These are phyloP conservation scores for Caracal caracal DNA, from an alignment of 2,113 vertebrate genomes.

Conservation along the genomic window DNA sequence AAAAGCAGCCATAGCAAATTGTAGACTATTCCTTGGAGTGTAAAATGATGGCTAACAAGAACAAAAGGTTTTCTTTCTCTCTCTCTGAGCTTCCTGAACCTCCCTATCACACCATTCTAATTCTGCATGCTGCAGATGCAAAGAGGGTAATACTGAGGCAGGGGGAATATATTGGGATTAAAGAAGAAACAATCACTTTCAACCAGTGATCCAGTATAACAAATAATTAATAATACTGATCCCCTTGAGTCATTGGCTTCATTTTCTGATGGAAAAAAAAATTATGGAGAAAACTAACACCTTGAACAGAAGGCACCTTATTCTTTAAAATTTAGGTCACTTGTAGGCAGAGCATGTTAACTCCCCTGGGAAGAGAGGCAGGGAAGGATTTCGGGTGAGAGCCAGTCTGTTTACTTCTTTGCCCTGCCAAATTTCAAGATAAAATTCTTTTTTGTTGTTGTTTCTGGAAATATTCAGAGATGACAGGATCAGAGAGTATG, in stretches of 20 bases:
- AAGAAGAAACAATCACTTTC: background rate
- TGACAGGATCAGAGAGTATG: slow-evolving; percentile 19
- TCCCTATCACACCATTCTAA: background rate
- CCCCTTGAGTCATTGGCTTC: background rate
- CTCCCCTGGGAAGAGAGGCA: background rate
- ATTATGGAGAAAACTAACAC: background rate
- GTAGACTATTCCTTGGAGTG: background rate
- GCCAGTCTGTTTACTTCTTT: background rate
- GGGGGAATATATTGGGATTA: background rate
- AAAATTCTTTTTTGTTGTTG: background rate
- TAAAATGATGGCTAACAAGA: no score
- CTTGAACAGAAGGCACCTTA: background rate
- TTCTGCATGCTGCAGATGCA: background rate
- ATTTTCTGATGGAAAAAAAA: background rate
- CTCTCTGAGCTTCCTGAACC: background rate
- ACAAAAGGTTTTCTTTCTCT: background rate
- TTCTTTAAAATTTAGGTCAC: slow-evolving; percentile 39
- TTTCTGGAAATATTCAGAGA: slow-evolving; percentile 42
- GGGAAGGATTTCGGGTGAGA: background rate
- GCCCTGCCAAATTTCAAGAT: slow-evolving; percentile 46
- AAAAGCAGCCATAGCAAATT: background rate
- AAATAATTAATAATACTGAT: background rate
- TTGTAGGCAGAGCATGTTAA: background rate
- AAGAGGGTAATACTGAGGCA: background rate
- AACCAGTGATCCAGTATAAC: background rate